A percentile compares a stretch with the other conserved stretches of the same genome.
phyloP scores from a whole-genome alignment of 2,888 invertebrate genomes.

The Drosophila formosana region DNA sequence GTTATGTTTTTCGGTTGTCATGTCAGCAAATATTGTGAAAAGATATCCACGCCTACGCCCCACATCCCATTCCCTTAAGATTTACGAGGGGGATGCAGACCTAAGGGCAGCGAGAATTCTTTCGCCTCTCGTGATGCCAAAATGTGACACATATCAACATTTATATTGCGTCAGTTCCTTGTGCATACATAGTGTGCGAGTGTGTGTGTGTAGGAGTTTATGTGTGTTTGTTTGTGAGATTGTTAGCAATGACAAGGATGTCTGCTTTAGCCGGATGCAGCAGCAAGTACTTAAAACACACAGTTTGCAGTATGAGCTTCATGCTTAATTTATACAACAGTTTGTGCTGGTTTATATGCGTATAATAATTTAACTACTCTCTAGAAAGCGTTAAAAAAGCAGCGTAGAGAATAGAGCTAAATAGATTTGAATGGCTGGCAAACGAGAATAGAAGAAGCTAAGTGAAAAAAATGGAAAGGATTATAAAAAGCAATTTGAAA shows the following conservation, averaged over 20 bases:
- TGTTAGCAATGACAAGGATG: conserved; percentile 5
- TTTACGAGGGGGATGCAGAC: conserved; percentile 50
- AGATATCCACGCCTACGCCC: conserved; percentile 50
- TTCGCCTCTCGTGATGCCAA: conserved; percentile 47
- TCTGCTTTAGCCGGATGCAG: conserved; percentile 37
- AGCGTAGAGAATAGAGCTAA: background rate
- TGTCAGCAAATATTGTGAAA: conserved; percentile 80
- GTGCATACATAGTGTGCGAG: background rate
- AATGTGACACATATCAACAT: conserved; percentile 75
- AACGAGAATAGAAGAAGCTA: background rate
- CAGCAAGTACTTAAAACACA: conserved; percentile 12
- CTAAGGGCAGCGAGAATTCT: conserved; percentile 40
- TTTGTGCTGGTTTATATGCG: background rate
- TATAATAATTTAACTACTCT: conserved; percentile 1
- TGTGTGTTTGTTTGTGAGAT: conserved; percentile 4
- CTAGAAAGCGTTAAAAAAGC: background rate
- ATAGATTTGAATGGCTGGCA: background rate
- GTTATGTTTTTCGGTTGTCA: conserved; percentile 78
- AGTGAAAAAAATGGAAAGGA: background rate
- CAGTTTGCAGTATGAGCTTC: conserved; percentile 1
- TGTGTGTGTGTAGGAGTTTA: background rate
- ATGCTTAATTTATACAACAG: conserved; percentile 4
- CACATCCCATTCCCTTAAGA: conserved; percentile 18
- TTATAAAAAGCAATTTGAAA: no score
- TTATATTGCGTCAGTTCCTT: conserved; percentile 50